Evolutionary conservation across 2,888 invertebrate species (phyloP).

Genomic region (Phoenoteleia sp.): DNA sequence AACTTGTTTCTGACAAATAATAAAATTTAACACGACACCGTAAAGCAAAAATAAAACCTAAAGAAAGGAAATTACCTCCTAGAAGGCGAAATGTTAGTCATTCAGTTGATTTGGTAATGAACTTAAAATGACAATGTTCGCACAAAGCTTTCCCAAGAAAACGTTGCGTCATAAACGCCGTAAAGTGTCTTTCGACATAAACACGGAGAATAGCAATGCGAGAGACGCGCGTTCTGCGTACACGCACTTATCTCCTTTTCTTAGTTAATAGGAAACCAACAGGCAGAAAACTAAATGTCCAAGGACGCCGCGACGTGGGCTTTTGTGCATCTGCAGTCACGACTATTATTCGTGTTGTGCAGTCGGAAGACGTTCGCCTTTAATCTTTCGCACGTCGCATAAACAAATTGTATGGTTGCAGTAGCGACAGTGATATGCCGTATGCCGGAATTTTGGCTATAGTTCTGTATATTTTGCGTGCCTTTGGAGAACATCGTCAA

Average conservation of each 20-base stretch:
- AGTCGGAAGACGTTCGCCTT: slow-evolving; percentile 62
- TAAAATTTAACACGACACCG: too few species aligned
- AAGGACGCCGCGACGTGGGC: slow-evolving; percentile 38
- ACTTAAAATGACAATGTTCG: slow-evolving; percentile 66
- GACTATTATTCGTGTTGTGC: slow-evolving; percentile 63
- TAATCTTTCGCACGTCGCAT: slow-evolving; percentile 69
- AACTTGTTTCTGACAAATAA: too few species aligned
- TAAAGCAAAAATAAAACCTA: slow-evolving; percentile 10
- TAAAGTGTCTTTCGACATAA: slow-evolving; percentile 54
- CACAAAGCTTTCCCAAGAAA: slow-evolving; percentile 62
- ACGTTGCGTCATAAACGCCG: slow-evolving; percentile 56
- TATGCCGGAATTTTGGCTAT: slow-evolving; percentile 47
- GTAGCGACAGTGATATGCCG: slow-evolving; percentile 62
- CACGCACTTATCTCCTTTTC: slow-evolving; percentile 61
- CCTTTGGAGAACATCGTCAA: neutral
- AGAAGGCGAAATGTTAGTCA: slow-evolving; percentile 17
- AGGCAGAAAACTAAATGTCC: slow-evolving; percentile 66
- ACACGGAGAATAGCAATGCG: slow-evolving; percentile 47
- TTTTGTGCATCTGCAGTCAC: slow-evolving; percentile 42
- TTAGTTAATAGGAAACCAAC: slow-evolving; percentile 71
- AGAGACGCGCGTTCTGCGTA: slow-evolving; percentile 49
- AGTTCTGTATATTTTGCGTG: slow-evolving; percentile 26
- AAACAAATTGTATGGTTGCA: slow-evolving; percentile 66
- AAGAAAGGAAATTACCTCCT: slow-evolving; percentile 11
- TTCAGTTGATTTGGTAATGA: slow-evolving; percentile 59